A percentile compares a stretch with the other conserved stretches of the same genome.
Conservation (phyloP, 2,113 vertebrate genomes). For the Pseudopodoces humilis region DNA sequence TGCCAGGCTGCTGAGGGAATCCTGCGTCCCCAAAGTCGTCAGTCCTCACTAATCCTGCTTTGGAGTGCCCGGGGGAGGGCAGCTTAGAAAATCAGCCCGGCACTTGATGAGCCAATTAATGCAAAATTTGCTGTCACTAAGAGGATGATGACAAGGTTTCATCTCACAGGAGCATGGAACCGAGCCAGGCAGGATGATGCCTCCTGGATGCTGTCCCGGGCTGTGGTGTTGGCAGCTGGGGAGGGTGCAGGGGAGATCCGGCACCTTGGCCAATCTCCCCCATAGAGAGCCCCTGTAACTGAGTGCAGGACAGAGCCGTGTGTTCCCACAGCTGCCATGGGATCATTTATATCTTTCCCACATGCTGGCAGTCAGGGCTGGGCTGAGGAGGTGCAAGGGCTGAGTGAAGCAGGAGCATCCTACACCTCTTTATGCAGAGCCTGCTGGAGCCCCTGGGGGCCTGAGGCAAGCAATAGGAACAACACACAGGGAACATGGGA, state of each 20-base stretch:
- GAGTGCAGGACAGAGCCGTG: fast-evolving
- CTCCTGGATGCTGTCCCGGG: background rate
- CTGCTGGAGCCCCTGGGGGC: background rate
- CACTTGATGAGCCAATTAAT: conserved; percentile 9
- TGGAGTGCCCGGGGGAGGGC: background rate
- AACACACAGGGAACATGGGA: background rate
- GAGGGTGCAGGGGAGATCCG: background rate
- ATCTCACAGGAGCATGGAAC: background rate
- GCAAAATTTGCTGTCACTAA: background rate
- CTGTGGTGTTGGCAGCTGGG: background rate
- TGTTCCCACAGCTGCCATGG: background rate
- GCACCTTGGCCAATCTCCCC: background rate
- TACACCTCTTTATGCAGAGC: fast-evolving
- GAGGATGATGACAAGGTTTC: conserved; percentile 50
- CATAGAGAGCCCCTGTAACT: fast-evolving
- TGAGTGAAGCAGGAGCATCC: background rate
- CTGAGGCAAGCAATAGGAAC: background rate
- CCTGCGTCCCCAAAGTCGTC: fast-evolving
- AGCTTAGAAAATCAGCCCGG: background rate
- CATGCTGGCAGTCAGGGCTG: background rate
- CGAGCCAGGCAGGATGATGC: background rate
- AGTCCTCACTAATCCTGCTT: background rate
- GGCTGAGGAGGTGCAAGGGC: background rate
- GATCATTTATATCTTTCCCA: background rate
- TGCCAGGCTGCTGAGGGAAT: background rate